A percentile compares a stretch with the other conserved stretches of the same genome.
phyloP scores from a whole-genome alignment of 2,113 vertebrate genomes.

The Xyliphius kryptos region DNA sequence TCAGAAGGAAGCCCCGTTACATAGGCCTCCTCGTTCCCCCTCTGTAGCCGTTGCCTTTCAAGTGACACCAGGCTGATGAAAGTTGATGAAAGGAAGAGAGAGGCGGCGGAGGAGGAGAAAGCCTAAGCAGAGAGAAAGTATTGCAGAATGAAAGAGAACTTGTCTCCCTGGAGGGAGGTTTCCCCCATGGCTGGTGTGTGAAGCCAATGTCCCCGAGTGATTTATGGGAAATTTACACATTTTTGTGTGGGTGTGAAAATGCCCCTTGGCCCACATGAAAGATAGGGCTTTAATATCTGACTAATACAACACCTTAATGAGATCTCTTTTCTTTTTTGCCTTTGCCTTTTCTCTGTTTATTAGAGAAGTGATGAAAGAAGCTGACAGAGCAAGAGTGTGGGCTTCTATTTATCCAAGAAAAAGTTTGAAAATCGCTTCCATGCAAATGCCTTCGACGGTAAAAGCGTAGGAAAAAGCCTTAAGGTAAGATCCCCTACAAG shows the following conservation, averaged over 20 bases:
- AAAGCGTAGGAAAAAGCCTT: slow-evolving; percentile 28
- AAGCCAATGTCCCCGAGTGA: slow-evolving; percentile 38
- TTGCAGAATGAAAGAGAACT: slow-evolving; percentile 43
- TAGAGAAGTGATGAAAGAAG: slow-evolving; percentile 40
- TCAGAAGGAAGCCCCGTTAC: slow-evolving; percentile 38
- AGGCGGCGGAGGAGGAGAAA: slow-evolving; percentile 25
- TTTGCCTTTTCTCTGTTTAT: slow-evolving; percentile 33
- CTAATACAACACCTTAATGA: slow-evolving; percentile 46
- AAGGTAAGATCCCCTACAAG: neutral
- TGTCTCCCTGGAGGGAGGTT: slow-evolving; percentile 45
- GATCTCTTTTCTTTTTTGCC: slow-evolving; percentile 29
- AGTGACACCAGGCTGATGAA: slow-evolving; percentile 49
- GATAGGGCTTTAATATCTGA: slow-evolving; percentile 47
- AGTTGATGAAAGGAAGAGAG: slow-evolving; percentile 37
- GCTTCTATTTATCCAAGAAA: slow-evolving; percentile 35
- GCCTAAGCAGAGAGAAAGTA: slow-evolving; percentile 34
- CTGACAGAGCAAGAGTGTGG: slow-evolving; percentile 27
- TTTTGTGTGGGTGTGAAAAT: slow-evolving; percentile 35
- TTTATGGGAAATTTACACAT: slow-evolving; percentile 44
- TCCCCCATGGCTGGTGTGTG: slow-evolving; percentile 33
- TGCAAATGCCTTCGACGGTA: slow-evolving; percentile 30
- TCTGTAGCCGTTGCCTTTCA: slow-evolving; percentile 42
- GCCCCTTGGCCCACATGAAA: slow-evolving; percentile 38
- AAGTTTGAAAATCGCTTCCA: slow-evolving; percentile 38
- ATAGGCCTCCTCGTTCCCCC: slow-evolving; percentile 43